Conservation (phyloP, 2,888 invertebrate species). For the Eristalis tenax region DNA sequence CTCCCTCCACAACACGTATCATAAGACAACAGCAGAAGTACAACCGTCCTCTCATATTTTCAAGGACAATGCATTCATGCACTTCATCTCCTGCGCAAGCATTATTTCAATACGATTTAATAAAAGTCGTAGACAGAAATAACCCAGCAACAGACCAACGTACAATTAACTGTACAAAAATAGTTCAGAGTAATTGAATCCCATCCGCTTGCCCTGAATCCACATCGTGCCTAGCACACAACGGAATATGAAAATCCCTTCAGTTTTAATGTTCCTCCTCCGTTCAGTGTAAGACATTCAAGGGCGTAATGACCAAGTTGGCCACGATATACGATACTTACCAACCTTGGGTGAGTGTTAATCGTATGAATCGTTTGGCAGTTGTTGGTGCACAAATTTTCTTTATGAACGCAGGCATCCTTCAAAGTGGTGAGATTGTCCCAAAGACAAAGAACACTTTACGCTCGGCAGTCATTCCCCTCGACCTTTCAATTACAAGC, state of each 20-base stretch:
- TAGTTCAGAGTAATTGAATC: slow-evolving; percentile 25
- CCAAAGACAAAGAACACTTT: neutral
- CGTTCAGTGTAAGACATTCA: neutral
- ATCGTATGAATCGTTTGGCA: neutral
- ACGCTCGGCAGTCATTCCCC: neutral
- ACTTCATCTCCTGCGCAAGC: neutral
- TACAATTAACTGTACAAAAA: slow-evolving; percentile 18
- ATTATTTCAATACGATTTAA: neutral
- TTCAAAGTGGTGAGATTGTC: neutral
- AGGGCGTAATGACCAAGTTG: neutral
- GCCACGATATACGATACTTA: neutral
- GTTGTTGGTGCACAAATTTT: neutral
- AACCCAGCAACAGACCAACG: neutral
- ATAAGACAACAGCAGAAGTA: neutral
- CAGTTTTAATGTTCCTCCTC: neutral
- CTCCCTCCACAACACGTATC: neutral
- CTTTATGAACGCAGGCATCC: neutral
- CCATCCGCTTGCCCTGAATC: neutral
- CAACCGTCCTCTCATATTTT: neutral
- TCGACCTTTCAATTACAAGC: neutral
- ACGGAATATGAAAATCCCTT: neutral
- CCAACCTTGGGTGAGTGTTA: neutral
- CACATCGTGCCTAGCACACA: neutral
- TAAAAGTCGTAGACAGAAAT: neutral
- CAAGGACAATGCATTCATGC: neutral